Percentiles rank a stretch among this genome's conserved stretches.
Evolutionary conservation across 2,113 vertebrate genomes (phyloP).

Genomic region (Anguilla japonica): DNA sequence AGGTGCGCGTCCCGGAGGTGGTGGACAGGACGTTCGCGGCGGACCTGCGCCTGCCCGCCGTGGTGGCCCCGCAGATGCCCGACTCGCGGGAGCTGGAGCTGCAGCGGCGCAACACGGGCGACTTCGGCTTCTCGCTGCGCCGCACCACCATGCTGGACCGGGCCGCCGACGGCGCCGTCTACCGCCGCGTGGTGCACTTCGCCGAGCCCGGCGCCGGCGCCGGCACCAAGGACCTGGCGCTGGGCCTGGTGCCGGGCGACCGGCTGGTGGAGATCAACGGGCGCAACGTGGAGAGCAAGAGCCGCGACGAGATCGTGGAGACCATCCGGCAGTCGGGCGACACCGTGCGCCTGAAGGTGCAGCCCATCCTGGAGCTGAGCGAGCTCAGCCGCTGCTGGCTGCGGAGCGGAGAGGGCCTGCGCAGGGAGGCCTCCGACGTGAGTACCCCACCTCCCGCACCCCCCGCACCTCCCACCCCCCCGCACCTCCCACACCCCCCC

Average conservation of each 20-base stretch:
- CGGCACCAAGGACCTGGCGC: conserved; percentile 81
- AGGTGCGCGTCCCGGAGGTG: conserved; percentile 73
- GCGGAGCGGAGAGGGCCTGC: conserved; percentile 66
- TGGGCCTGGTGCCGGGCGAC: conserved; percentile 92
- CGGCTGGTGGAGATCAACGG: conserved; percentile 93
- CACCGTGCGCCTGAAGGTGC: conserved; percentile 87
- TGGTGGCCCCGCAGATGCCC: conserved; percentile 74
- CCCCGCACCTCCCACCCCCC: background rate
- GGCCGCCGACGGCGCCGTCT: conserved; percentile 78
- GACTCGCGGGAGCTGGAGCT: conserved; percentile 81
- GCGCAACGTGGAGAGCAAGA: conserved; percentile 87
- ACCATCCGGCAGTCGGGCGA: conserved; percentile 97
- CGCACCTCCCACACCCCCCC: no score
- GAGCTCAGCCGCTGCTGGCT: conserved; percentile 93
- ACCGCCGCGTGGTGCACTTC: conserved; percentile 87
- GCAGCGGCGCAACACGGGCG: conserved; percentile 87
- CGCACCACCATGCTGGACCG: conserved; percentile 91
- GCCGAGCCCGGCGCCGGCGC: conserved; percentile 90
- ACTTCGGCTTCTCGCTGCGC: conserved; percentile 93
- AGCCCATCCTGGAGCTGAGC: conserved; percentile 90
- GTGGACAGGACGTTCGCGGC: conserved; percentile 79
- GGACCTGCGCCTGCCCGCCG: conserved; percentile 75
- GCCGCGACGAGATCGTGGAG: conserved; percentile 94
- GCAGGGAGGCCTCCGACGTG: conserved; percentile 76
- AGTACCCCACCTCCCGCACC: conserved; percentile 61